Evolutionary conservation across 2,888 invertebrate species (phyloP).

Genomic region (Brachyopa scutellaris): DNA sequence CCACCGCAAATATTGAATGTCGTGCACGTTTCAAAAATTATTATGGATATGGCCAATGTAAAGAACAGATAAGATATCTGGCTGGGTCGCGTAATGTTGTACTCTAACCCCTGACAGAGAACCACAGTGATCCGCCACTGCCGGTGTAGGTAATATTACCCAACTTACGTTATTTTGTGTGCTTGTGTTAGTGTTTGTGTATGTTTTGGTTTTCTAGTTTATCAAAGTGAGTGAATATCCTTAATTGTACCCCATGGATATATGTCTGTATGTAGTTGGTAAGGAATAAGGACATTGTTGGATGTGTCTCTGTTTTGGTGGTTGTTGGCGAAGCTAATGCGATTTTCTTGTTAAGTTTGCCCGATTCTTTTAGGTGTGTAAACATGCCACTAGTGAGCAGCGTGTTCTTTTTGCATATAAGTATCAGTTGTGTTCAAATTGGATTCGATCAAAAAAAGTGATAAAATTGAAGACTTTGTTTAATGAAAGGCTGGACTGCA

Average conservation of each 20-base stretch:
- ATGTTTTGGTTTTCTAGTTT: too few species aligned
- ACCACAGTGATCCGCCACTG: slow-evolving; percentile 8
- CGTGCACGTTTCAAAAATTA: slow-evolving; percentile 71
- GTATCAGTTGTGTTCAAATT: slow-evolving; percentile 23
- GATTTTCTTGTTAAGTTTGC: slow-evolving; percentile 77
- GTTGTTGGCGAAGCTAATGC: slow-evolving; percentile 77
- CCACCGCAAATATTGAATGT: slow-evolving; percentile 67
- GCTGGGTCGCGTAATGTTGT: slow-evolving; percentile 27
- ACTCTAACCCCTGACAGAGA: slow-evolving; percentile 25
- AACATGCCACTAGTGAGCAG: slow-evolving; percentile 33
- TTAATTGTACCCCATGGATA: slow-evolving; percentile 14
- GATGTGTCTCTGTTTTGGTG: slow-evolving; percentile 68
- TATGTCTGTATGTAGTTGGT: too few species aligned
- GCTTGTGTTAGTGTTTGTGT: slow-evolving; percentile 12
- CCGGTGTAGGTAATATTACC: slow-evolving; percentile 56
- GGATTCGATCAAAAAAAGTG: slow-evolving; percentile 23
- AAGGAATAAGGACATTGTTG: slow-evolving; percentile 40
- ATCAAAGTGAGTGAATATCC: slow-evolving; percentile 15
- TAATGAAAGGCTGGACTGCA: not conserved
- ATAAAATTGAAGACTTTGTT: slow-evolving; percentile 6
- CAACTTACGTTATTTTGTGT: slow-evolving; percentile 42
- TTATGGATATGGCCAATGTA: slow-evolving; percentile 68
- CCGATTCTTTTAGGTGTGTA: slow-evolving; percentile 65
- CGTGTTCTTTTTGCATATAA: slow-evolving; percentile 24
- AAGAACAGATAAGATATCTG: slow-evolving; percentile 68